phyloP scores from a whole-genome alignment of 2,888 invertebrate species.

The Fissipunctia ypsillon region DNA sequence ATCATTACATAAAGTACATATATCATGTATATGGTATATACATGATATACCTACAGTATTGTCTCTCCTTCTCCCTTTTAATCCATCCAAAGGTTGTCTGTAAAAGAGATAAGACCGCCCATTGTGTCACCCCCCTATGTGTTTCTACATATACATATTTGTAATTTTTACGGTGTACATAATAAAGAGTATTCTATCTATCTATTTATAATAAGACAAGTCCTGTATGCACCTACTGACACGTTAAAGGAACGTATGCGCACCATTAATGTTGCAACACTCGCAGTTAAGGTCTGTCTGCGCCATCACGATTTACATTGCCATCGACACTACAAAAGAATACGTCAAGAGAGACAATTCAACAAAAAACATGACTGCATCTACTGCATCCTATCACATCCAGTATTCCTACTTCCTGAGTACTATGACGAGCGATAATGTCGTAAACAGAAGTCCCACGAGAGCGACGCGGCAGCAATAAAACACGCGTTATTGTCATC shows the following conservation, averaged over 20 bases:
- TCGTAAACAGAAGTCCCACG: conserved; percentile 79
- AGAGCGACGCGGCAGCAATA: conserved; percentile 65
- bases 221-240: background rate
- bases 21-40: too few species aligned
- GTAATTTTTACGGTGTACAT: too few species aligned
- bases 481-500: conserved; percentile 84
- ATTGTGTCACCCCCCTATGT: too few species aligned
- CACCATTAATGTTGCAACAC: background rate
- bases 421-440: conserved; percentile 73
- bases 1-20: too few species aligned
- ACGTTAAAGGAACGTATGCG: background rate
- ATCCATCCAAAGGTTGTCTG: too few species aligned
- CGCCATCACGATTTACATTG: background rate
- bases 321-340: background rate
- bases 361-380: background rate
- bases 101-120: too few species aligned
- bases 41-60: too few species aligned
- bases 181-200: too few species aligned
- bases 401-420: conserved; percentile 44
- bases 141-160: too few species aligned
- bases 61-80: too few species aligned
- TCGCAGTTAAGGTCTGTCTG: background rate
- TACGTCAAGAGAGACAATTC: background rate
- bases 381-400: conserved; percentile 69
- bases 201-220: too few species aligned